A percentile compares a stretch with the other conserved stretches of the same genome.
These are phyloP conservation scores for Oryctolagus cuniculus DNA, from an alignment of 2,113 vertebrate genomes.

Conservation along the genomic window mOryCun1.1 NC_091447.1:52854001-52854500, in stretches of 20 bases:
- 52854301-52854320: not conserved
- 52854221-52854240: not conserved
- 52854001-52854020: not conserved
- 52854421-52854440: not conserved
- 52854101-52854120: not conserved
- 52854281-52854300: not conserved
- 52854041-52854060: not conserved
- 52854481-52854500: not conserved
- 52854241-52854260: not conserved
- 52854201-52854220: not conserved
- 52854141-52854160: not conserved
- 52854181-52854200: not conserved
- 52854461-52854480: not conserved
- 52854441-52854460: too few species aligned
- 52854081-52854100: not conserved
- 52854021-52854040: not conserved
- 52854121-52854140: not conserved
- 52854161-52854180: not conserved
- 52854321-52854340: too few species aligned
- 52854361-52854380: not conserved
- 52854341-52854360: not conserved
- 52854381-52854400: not conserved
- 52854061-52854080: not conserved
- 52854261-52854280: not conserved
- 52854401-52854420: not conserved